Evolutionary conservation across 2,113 vertebrate species (phyloP).

Genomic region (Bathybates hornii): DNA sequence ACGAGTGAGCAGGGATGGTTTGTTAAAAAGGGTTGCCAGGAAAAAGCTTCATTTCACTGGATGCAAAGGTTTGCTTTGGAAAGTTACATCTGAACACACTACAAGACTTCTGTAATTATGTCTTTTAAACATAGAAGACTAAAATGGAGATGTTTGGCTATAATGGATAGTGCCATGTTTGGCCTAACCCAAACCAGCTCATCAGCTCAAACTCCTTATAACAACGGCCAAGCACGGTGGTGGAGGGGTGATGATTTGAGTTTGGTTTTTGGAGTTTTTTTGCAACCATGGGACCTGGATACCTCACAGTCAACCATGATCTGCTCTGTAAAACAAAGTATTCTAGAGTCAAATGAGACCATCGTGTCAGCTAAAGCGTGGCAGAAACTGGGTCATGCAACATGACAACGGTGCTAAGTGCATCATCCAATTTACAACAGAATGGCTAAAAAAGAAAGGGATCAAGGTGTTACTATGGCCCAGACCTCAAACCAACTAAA

Average conservation of each 20-base stretch:
- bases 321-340: neutral
- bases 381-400: neutral
- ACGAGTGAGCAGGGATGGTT: neutral
- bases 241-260: neutral
- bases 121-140: neutral
- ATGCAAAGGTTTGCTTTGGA: neutral
- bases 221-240: accelerated
- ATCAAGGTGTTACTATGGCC: neutral
- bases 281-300: neutral
- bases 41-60: neutral
- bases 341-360: neutral
- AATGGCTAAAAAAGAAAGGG: neutral
- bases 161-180: accelerated
- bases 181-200: neutral
- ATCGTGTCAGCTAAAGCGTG: neutral
- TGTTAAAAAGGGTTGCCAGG: neutral
- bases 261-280: neutral
- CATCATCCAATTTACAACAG: neutral
- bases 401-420: neutral
- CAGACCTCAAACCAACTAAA: neutral
- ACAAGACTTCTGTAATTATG: accelerated
- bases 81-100: neutral
- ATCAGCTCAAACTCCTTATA: neutral
- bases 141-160: neutral
- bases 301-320: neutral